Evolutionary conservation across 2,113 vertebrate species (phyloP).

Genomic region (Eulacestoma nigropectus): DNA sequence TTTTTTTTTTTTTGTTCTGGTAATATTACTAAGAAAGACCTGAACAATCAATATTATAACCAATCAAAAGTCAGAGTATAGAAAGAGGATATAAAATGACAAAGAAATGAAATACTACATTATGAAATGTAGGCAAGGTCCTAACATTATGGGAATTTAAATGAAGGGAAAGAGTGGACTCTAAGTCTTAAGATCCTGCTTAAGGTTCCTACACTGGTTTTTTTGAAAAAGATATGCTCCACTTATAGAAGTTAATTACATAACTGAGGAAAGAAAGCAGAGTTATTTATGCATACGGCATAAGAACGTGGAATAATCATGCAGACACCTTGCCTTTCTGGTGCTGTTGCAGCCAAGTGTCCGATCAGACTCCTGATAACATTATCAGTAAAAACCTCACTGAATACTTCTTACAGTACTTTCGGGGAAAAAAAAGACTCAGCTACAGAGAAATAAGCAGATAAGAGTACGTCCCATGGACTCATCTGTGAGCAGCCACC

Average conservation of each 20-base stretch:
- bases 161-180: not conserved
- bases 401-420: not conserved
- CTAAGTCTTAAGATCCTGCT: not conserved
- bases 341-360: not conserved
- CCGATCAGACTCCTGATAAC: not conserved
- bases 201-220: not conserved
- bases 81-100: not conserved
- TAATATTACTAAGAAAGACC: not conserved
- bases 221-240: not conserved
- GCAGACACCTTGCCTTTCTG: not conserved
- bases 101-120: not conserved
- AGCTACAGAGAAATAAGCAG: not conserved
- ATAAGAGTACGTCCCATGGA: not conserved
- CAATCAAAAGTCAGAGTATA: not conserved
- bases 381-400: not conserved
- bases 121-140: not conserved
- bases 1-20: not conserved
- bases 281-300: not conserved
- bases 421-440: accelerated
- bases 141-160: not conserved
- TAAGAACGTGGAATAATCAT: not conserved
- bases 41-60: not conserved
- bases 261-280: not conserved
- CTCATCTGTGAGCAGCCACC: not conserved
- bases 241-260: not conserved